Conservation (phyloP, 2,888 invertebrate species). For the Mythimna ferrago region DNA sequence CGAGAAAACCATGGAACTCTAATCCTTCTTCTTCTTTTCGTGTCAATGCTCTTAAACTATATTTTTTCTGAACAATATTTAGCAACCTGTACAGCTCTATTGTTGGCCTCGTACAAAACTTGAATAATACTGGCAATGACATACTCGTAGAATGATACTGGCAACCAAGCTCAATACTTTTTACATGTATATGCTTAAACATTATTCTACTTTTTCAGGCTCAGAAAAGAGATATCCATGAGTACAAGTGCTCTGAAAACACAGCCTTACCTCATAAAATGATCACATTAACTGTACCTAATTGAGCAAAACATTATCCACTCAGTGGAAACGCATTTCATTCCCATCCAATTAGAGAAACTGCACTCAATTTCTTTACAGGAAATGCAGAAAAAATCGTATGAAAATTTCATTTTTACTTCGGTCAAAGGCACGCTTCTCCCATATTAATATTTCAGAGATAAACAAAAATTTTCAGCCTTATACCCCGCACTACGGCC, state of each 20-base stretch:
- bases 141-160: too few species aligned
- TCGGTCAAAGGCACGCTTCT: slow-evolving; percentile 25
- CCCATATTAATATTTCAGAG: slow-evolving; percentile 21
- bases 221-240: neutral
- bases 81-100: too few species aligned
- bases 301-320: slow-evolving; percentile 6
- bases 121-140: too few species aligned
- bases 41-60: too few species aligned
- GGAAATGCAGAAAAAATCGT: slow-evolving; percentile 3
- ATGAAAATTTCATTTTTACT: slow-evolving; percentile 1
- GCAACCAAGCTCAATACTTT: too few species aligned
- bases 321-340: slow-evolving; percentile 20
- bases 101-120: too few species aligned
- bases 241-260: neutral
- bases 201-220: too few species aligned
- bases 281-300: neutral
- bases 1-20: too few species aligned
- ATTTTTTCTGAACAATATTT: too few species aligned
- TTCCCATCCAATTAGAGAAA: slow-evolving; percentile 26
- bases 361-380: slow-evolving; percentile 9
- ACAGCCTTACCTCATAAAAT: neutral
- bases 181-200: too few species aligned
- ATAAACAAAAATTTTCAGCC: slow-evolving; percentile 36
- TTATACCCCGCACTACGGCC: slow-evolving; percentile 15
- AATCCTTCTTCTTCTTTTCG: too few species aligned